A percentile compares a stretch with the other conserved stretches of the same genome.
phyloP scores from a whole-genome alignment of 92 coral and sea anemone species.

The Phenganax stokvisi region DNA sequence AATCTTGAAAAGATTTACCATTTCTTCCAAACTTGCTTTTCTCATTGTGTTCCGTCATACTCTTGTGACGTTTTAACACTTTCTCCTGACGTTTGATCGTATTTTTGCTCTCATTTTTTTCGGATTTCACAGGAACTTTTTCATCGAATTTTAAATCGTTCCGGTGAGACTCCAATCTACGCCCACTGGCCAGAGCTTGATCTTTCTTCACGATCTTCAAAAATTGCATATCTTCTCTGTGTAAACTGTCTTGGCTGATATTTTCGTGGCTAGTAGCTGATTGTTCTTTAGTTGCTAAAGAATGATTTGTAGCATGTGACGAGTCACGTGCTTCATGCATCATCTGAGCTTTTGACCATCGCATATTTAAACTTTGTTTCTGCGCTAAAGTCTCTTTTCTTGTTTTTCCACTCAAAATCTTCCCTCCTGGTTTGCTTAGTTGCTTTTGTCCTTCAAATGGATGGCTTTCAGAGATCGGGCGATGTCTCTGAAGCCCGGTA shows the following conservation, averaged over 20 bases:
- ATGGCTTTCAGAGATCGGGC: neutral
- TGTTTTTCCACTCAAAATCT: neutral
- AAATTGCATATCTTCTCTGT: neutral
- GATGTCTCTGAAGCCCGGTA: neutral
- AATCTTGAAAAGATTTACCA: neutral
- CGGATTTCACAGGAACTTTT: neutral
- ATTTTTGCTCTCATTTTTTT: neutral
- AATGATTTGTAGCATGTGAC: neutral
- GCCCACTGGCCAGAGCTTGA: neutral
- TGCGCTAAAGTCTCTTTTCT: too few relatives aligned
- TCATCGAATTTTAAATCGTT: neutral
- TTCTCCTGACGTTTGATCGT: neutral
- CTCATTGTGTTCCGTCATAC: neutral
- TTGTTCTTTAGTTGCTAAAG: neutral
- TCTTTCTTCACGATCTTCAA: neutral
- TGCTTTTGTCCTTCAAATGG: conserved; percentile 33
- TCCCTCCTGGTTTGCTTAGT: conserved; percentile 19
- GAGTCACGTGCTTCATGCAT: conserved; percentile 8
- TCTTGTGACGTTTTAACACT: neutral
- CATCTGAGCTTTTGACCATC: neutral
- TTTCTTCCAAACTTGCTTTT: neutral
- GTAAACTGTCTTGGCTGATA: neutral
- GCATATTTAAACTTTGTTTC: too few relatives aligned
- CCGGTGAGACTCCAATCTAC: neutral
- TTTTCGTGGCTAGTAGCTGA: neutral